These are phyloP conservation scores for Lasioglossum baleicum DNA, from an alignment of 1,140 invertebrate species.

Conservation along the genomic window DNA sequence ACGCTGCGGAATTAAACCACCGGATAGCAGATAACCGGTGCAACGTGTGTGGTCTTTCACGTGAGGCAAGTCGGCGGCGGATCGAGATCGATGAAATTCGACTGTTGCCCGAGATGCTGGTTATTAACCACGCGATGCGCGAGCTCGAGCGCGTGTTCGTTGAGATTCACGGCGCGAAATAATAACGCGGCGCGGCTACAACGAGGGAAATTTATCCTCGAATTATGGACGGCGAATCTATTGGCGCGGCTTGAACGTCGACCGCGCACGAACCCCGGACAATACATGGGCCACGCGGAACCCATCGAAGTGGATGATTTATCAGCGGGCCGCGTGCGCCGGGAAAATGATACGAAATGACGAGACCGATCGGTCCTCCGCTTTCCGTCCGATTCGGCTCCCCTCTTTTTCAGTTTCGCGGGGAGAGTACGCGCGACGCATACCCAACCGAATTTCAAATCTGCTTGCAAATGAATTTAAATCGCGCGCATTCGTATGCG, in stretches of 20 bases:
- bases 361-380: conserved; percentile 52
- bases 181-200: conserved; percentile 56
- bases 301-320: conserved; percentile 70
- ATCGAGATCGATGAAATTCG: neutral
- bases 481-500: neutral
- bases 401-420: neutral
- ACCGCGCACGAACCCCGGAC: conserved; percentile 30
- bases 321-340: conserved; percentile 71
- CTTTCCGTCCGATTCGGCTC: neutral
- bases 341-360: conserved; percentile 77
- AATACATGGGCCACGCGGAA: conserved; percentile 57
- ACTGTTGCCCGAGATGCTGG: neutral
- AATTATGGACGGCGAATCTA: conserved; percentile 70
- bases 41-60: neutral
- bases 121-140: conserved; percentile 8
- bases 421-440: neutral
- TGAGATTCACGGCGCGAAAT: conserved; percentile 52
- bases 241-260: conserved; percentile 40
- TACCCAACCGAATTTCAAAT: neutral
- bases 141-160: neutral
- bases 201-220: conserved; percentile 74
- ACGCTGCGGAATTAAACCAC: neutral
- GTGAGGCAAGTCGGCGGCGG: neutral
- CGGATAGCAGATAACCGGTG: neutral
- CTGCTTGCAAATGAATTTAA: neutral